Conservation (phyloP, 2,797 vertebrate species). For the Sebastes matsubarae region DNA sequence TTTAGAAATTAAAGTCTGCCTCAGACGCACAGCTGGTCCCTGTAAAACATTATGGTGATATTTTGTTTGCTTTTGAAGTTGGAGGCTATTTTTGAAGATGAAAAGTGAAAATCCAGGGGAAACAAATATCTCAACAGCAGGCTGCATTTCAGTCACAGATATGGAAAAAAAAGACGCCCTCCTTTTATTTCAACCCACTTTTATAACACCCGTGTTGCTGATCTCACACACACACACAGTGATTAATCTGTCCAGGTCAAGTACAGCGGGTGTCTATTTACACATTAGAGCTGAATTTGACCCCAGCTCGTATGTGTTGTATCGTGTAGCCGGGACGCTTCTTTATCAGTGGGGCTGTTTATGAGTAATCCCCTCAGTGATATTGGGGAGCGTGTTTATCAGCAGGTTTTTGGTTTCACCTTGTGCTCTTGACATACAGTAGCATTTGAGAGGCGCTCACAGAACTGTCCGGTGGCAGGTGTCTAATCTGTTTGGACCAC, state of each 20-base stretch:
- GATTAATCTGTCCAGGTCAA: constrained; percentile 80
- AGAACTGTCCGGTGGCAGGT: constrained; percentile 49
- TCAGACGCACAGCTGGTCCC: not conserved
- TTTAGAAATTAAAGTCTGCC: not conserved
- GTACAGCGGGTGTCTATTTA: constrained; percentile 77
- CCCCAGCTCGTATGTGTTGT: constrained; percentile 50
- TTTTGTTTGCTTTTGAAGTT: not conserved
- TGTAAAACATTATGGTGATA: not conserved
- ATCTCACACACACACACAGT: constrained; percentile 63
- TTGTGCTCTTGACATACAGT: constrained; percentile 41
- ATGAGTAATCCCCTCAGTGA: constrained; percentile 47
- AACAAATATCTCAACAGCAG: constrained; percentile 70
- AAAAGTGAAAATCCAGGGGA: constrained; percentile 72
- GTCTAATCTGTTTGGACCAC: constrained; percentile 47
- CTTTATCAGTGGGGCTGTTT: constrained; percentile 59
- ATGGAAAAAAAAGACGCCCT: constrained; percentile 10
- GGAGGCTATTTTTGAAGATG: constrained; percentile 38
- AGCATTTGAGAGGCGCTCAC: constrained; percentile 34
- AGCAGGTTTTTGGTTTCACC: constrained; percentile 75
- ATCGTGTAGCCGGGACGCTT: constrained; percentile 38
- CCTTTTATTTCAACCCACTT: constrained; percentile 50
- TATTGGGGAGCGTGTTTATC: constrained; percentile 64
- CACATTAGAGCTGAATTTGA: constrained; percentile 72
- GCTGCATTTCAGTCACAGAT: constrained; percentile 62
- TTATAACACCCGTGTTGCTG: constrained; percentile 68